Conservation (phyloP, 2,113 vertebrate genomes). For the Kryptolebias marmoratus region DNA sequence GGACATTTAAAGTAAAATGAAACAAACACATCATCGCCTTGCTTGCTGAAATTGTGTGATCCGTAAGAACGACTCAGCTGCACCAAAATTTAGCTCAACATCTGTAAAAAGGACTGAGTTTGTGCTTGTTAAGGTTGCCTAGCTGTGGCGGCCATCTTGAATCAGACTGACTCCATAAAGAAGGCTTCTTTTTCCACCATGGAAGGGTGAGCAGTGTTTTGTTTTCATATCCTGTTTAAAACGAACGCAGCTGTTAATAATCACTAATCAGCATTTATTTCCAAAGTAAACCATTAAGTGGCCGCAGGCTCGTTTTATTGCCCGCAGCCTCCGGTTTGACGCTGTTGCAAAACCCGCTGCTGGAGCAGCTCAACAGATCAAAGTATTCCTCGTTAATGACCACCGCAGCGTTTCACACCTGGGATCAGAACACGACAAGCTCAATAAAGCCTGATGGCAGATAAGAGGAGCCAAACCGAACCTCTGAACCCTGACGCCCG, state of each 20-base stretch:
- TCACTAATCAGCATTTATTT: not conserved
- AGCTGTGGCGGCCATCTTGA: not conserved
- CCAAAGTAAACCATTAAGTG: not conserved
- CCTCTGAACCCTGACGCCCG: slow-evolving; percentile 40
- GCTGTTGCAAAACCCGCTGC: slow-evolving; percentile 16
- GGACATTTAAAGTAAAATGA: no score
- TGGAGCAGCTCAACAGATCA: slow-evolving; percentile 18
- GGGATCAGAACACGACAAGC: slow-evolving; percentile 25
- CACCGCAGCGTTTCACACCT: slow-evolving; percentile 36
- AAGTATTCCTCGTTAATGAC: slow-evolving; percentile 48
- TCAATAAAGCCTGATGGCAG: slow-evolving; percentile 7
- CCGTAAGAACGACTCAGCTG: not conserved
- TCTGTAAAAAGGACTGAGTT: not conserved
- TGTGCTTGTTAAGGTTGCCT: not conserved
- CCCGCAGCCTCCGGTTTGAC: slow-evolving; percentile 8
- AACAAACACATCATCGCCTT: no score
- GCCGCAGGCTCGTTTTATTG: not conserved
- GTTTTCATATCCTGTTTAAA: not conserved
- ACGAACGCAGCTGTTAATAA: slow-evolving; percentile 4
- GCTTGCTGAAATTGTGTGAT: no score
- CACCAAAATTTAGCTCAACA: not conserved
- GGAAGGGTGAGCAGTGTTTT: not conserved
- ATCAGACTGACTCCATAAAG: no score
- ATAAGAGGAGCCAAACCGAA: slow-evolving; percentile 29
- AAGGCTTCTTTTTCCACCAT: not conserved